phyloP scores from a whole-genome alignment of 2,888 invertebrate species.

The Dysmachus trigonus region DNA sequence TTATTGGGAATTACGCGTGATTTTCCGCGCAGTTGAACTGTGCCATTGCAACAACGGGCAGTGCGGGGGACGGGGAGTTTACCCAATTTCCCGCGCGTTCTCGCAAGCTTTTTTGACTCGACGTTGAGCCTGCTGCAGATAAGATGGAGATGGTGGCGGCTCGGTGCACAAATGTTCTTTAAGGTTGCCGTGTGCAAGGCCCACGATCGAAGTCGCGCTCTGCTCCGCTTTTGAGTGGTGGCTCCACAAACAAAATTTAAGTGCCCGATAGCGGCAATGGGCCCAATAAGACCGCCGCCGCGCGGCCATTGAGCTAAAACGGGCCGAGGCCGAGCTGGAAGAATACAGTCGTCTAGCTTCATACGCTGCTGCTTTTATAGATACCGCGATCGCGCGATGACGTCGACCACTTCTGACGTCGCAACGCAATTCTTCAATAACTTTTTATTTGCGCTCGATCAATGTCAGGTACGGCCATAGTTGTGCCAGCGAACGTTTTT shows the following conservation, averaged over 20 bases:
- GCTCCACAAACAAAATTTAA: background rate
- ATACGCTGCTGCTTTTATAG: background rate
- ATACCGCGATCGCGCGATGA: background rate
- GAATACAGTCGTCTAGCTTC: slow-evolving; percentile 7
- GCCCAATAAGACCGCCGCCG: background rate
- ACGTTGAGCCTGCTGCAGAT: background rate
- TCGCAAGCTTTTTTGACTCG: background rate
- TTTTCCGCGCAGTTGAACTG: slow-evolving; percentile 19
- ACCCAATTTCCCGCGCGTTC: background rate
- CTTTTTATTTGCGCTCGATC: slow-evolving; percentile 33
- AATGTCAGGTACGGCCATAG: background rate
- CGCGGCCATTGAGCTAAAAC: slow-evolving; percentile 20
- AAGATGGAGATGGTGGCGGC: background rate
- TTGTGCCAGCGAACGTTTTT: background rate
- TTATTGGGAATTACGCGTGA: slow-evolving; percentile 36
- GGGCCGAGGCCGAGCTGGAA: slow-evolving; percentile 35
- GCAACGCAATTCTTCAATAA: background rate
- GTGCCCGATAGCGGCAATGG: background rate
- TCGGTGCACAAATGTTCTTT: background rate
- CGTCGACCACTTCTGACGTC: background rate
- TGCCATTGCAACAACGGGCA: background rate
- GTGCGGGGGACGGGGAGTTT: background rate
- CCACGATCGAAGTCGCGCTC: background rate
- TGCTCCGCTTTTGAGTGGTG: background rate
- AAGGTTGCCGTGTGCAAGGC: background rate